These are phyloP conservation scores for Apis dorsata DNA, from an alignment of 1,140 invertebrate genomes.

Conservation along the genomic window DNA sequence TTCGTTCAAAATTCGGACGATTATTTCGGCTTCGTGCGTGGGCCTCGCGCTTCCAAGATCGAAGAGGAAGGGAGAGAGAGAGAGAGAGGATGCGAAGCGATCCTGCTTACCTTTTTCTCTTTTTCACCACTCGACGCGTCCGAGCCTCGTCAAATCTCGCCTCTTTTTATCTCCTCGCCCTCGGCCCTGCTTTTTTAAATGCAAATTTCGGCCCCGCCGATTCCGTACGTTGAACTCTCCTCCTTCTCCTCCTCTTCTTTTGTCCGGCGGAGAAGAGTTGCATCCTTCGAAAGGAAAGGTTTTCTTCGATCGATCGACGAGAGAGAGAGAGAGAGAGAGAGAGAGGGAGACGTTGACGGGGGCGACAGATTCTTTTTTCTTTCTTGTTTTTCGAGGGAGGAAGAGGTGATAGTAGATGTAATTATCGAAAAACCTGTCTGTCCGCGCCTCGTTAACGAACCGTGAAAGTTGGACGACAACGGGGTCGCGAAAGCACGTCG, in stretches of 20 bases:
- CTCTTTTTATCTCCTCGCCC: conserved; percentile 50
- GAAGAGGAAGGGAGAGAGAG: too few relatives aligned
- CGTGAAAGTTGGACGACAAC: neutral
- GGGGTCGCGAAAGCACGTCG: neutral
- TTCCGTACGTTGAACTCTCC: conserved; percentile 42
- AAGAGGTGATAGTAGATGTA: neutral
- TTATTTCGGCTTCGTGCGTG: neutral
- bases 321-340: too few relatives aligned
- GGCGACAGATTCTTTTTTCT: too few relatives aligned
- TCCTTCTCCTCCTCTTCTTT: neutral
- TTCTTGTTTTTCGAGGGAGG: too few relatives aligned
- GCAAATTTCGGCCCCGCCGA: conserved; percentile 58
- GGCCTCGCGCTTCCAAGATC: neutral
- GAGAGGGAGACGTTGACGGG: too few relatives aligned
- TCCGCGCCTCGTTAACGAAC: conserved; percentile 21
- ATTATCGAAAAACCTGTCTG: conserved; percentile 36
- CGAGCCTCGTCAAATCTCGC: conserved; percentile 53
- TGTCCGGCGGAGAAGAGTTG: neutral
- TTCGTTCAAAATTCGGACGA: too few relatives aligned
- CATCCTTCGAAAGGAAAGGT: too few relatives aligned
- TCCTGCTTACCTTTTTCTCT: conserved; percentile 17
- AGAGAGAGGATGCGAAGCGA: neutral
- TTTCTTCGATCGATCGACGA: neutral
- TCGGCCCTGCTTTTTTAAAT: conserved; percentile 61
- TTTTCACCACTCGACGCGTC: conserved; percentile 38